Evolutionary conservation across 2,888 invertebrate species (phyloP).

Genomic region (Dynastes hyllus): DNA sequence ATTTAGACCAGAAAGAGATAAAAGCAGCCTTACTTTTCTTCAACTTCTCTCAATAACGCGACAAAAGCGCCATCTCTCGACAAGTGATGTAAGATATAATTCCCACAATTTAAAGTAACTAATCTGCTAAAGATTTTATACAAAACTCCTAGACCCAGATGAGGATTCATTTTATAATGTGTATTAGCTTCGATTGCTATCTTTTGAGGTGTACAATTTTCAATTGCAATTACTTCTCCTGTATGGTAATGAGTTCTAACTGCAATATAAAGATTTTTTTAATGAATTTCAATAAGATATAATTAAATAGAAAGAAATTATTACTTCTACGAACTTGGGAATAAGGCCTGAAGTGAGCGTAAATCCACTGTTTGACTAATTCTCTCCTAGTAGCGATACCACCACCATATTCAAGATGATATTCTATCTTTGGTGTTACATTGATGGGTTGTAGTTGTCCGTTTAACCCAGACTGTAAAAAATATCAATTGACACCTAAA

Average conservation of each 20-base stretch:
- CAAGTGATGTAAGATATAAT: conserved; percentile 64
- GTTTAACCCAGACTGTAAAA: conserved; percentile 52
- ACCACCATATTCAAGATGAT: conserved; percentile 64
- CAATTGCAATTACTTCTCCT: conserved; percentile 62
- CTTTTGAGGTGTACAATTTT: conserved; percentile 63
- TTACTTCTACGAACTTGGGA: conserved; percentile 65
- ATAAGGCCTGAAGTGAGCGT: conserved; percentile 64
- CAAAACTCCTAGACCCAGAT: conserved; percentile 62
- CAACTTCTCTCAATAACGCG: conserved; percentile 58
- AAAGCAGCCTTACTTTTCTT: conserved; percentile 18
- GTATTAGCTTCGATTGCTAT: conserved; percentile 62
- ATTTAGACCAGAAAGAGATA: background rate
- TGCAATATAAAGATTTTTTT: conserved; percentile 48
- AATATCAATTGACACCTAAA: no score
- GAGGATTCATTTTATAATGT: conserved; percentile 62
- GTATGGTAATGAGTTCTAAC: conserved; percentile 60
- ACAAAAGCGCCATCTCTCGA: conserved; percentile 64
- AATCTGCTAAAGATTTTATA: conserved; percentile 62
- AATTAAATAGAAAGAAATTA: background rate
- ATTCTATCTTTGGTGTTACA: conserved; percentile 65
- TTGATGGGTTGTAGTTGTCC: conserved; percentile 60
- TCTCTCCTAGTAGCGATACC: conserved; percentile 63
- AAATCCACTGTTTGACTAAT: conserved; percentile 64
- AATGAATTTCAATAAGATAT: background rate
- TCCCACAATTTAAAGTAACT: conserved; percentile 59